Base-by-base conservation (phyloP, 1,140 invertebrate genomes). In the Atta texana region DNA sequence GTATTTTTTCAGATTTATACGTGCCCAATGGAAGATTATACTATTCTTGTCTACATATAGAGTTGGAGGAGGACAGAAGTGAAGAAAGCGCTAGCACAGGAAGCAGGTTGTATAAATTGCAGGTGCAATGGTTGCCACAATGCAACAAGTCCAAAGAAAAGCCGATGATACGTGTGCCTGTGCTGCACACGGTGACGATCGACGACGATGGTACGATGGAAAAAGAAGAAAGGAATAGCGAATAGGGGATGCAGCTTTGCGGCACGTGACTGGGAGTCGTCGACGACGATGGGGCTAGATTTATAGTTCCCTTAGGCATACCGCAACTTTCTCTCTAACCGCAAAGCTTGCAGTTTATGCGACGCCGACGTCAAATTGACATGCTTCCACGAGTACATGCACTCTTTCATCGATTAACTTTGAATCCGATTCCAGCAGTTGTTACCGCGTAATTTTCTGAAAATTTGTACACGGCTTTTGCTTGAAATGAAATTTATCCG, bases 141-240 rank as follows among this genome's bases (percentile, higher is more conserved):
- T 14, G 80, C 80, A 84, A 84, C 80, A 84, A 84, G 68, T 84
- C 39, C 55, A 74, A 75, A 49, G 55, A 84, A 75, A 84, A 61
- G 34, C 24, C 80, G 68, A 57, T n/a, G 78, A 64, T n/a, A 34
- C 53, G 68, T 49, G 53, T 82, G 24, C 34, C 3, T 34, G 69
- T 1, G 28, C 12, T 31, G 55, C 39, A 28, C 69, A 21, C 44
- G 4, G 53, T 74, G 68, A 84, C 69, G 55, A 61, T 61, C 39
- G 68, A n/a, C 34, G 66, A n/a, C 34, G 66, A 49, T 24, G 21
- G 55, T 59, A 74, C 51, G 68, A 49, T 74, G 21, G 24, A 61
- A 72, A 69, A 59, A 72, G 39, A 34, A 28, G 24, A 39, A 34
- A 57, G 14, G n/a, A 24, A 6, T 18, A 55, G 18, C 44, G 34